Base-by-base conservation (phyloP, 2,797 vertebrate genomes). In the Antennarius maculatus region DNA sequence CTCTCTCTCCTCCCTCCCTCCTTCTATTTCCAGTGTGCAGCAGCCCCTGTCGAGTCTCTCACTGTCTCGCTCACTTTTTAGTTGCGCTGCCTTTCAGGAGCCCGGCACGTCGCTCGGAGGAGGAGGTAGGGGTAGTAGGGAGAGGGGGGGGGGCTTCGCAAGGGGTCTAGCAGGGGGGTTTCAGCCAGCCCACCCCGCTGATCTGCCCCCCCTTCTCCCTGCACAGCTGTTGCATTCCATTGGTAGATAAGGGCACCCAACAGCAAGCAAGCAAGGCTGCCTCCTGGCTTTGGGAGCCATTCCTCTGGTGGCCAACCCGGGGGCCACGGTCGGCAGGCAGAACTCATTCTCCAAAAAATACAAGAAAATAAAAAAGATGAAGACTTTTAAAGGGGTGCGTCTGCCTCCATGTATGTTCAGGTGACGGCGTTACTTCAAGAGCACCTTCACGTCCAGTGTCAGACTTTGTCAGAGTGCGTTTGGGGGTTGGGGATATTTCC, bases 181-280 rank as follows among this genome's bases (percentile, higher is more conserved):
- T 93, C 92, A 92, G 95, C 94, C 92, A 94, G 95, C 95, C 95
- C 93, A 95, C 95, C 87, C 91, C 86, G 90, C 90, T 86, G 88
- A 88, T 86, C 92, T 80, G 28, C 31, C 31, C 31, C 31, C 31
- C 31, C 31, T 8, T 8, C 5, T 8, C 31, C 84, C 86, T 68
- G 53, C 88, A 92, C 95, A 94, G 93, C 92, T 94, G 93, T 93
- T 94, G 91, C 92, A 94, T 94, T 94, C 92, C 93, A 90, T 89
- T 92, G 90, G 91, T 91, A 89, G 93, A 94, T 94, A 94, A 94
- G 92, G 83, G 80, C 88, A 89, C 50, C 85, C 67, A 53, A 74
- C 11, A 23, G 23, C 23, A 23, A 23, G 74, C 55, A 54, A 45
- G 76, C 54, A 73, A 74, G 84, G 85, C 83, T 80, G 83, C 71